phyloP scores from a whole-genome alignment of 2,888 invertebrate genomes.

The Drosophila seclusa region DNA sequence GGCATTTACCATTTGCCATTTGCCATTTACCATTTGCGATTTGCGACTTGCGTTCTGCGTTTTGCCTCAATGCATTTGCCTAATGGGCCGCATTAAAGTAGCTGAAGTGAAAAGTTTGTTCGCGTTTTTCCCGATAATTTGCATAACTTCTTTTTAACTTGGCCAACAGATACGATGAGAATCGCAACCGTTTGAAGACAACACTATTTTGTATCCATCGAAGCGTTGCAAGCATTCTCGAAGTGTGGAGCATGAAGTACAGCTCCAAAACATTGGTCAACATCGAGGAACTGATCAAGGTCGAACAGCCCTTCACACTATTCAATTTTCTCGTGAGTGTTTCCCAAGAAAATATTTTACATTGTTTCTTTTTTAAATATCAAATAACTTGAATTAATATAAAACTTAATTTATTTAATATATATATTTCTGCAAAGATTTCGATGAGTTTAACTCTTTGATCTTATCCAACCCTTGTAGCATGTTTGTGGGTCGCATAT shows the following conservation, averaged over 20 bases:
- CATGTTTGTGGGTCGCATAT: slow-evolving; percentile 86
- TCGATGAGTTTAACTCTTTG: background rate
- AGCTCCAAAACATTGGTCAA: slow-evolving; percentile 85
- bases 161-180: slow-evolving; percentile 84
- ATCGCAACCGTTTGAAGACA: slow-evolving; percentile 86
- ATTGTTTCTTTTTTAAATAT: background rate
- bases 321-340: slow-evolving; percentile 82
- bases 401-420: too few species aligned
- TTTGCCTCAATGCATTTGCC: slow-evolving; percentile 63
- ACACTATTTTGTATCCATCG: slow-evolving; percentile 92
- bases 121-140: slow-evolving; percentile 55
- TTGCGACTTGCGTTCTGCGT: slow-evolving; percentile 11
- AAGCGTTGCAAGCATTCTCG: slow-evolving; percentile 91
- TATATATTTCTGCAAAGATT: background rate
- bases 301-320: slow-evolving; percentile 82
- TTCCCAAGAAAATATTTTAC: too few species aligned
- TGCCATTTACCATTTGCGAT: slow-evolving; percentile 4
- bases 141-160: slow-evolving; percentile 41
- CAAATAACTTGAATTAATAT: background rate
- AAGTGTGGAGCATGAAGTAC: slow-evolving; percentile 92
- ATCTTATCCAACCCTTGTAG: slow-evolving; percentile 42
- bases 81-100: slow-evolving; percentile 74
- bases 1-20: slow-evolving; percentile 12
- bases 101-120: slow-evolving; percentile 73
- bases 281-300: slow-evolving; percentile 82